phyloP scores from a whole-genome alignment of 2,113 vertebrate genomes.

The Oxyruncus cristatus region DNA sequence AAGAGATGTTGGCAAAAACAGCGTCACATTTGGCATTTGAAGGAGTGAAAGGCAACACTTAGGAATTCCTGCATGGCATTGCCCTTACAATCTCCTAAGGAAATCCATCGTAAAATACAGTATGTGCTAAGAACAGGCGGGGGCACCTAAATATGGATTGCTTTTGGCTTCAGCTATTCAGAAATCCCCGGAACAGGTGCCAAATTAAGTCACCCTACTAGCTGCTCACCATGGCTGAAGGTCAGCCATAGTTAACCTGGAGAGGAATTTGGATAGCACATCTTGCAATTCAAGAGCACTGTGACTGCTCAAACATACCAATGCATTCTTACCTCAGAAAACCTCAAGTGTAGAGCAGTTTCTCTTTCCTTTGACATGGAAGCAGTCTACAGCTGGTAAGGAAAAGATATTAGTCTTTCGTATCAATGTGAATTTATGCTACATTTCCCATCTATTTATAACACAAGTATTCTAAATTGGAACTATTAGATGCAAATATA shows the following conservation, averaged over 20 bases:
- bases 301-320: background rate
- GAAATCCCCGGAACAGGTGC: conserved; percentile 71
- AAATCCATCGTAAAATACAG: conserved; percentile 62
- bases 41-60: conserved; percentile 40
- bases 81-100: conserved; percentile 33
- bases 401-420: background rate
- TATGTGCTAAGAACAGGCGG: conserved; percentile 46
- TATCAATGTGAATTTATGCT: background rate
- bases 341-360: background rate
- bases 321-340: conserved; percentile 59
- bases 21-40: conserved; percentile 36
- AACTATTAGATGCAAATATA: conserved; percentile 35
- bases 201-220: conserved; percentile 61
- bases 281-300: background rate
- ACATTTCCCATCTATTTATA: conserved; percentile 43
- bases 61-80: background rate
- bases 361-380: conserved; percentile 28
- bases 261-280: conserved; percentile 23
- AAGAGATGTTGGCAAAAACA: background rate
- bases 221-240: conserved; percentile 66
- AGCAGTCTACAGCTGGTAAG: background rate
- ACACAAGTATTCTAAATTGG: conserved; percentile 29
- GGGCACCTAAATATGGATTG: conserved; percentile 55
- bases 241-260: conserved; percentile 63
- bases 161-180: conserved; percentile 64